Evolutionary conservation across 2,888 invertebrate genomes (phyloP).

Genomic region (Invenusta paracnida): DNA sequence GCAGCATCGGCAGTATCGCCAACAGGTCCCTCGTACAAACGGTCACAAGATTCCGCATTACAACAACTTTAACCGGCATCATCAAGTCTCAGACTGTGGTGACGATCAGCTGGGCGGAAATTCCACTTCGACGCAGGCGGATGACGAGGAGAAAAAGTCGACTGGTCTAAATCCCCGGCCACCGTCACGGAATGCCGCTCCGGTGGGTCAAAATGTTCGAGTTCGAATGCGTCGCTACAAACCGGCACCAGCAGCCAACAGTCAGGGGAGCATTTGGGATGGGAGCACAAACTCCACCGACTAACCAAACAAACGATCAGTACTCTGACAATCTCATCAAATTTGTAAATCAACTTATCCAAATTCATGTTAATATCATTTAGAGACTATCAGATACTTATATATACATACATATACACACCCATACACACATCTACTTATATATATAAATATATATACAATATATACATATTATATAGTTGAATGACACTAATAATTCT

Average conservation of each 20-base stretch:
- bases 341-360: neutral
- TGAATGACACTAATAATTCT: neutral
- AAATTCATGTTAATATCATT: neutral
- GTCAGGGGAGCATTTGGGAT: constrained; percentile 1
- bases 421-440: too few species aligned
- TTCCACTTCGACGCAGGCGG: neutral
- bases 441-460: neutral
- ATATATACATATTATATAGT: neutral
- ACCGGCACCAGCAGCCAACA: neutral
- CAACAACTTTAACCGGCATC: too few species aligned
- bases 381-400: too few species aligned
- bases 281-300: neutral
- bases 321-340: neutral
- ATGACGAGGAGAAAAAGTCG: constrained; percentile 29
- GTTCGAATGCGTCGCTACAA: neutral
- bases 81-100: too few species aligned
- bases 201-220: neutral
- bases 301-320: neutral
- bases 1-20: too few species aligned
- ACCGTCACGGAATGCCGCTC: neutral
- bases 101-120: neutral
- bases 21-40: too few species aligned
- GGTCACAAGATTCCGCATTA: too few species aligned
- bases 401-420: too few species aligned
- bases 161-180: constrained; percentile 21